Evolutionary conservation across 2,113 vertebrate species (phyloP).

Genomic region (Zapornia atra): DNA sequence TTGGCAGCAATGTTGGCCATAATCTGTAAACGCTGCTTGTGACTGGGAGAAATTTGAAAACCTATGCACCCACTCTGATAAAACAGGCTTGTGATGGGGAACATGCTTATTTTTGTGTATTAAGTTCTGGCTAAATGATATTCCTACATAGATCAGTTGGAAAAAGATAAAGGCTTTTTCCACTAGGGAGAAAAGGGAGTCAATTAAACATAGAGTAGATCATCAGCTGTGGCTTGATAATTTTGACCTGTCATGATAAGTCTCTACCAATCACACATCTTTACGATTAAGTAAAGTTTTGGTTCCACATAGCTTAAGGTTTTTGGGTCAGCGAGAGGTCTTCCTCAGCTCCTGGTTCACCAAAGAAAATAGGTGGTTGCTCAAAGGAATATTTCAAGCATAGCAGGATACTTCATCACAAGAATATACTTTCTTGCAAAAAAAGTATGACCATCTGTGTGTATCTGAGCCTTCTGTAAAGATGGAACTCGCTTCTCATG

Average conservation of each 20-base stretch:
- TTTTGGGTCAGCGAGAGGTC: accelerated
- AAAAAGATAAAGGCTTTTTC: background rate
- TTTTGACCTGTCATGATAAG: background rate
- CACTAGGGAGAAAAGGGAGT: background rate
- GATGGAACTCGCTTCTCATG: background rate
- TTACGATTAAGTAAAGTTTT: background rate
- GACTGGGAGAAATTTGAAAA: background rate
- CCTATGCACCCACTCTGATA: background rate
- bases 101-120: background rate
- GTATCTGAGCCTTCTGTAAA: background rate
- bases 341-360: background rate
- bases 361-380: background rate
- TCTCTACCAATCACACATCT: background rate
- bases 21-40: background rate
- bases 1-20: background rate
- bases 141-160: background rate
- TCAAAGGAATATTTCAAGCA: background rate
- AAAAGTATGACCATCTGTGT: background rate
- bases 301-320: background rate
- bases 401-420: background rate
- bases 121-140: background rate
- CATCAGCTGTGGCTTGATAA: background rate
- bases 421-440: background rate
- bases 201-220: background rate
- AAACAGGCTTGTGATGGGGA: background rate